Percentiles rank a stretch among this genome's conserved stretches.
These are phyloP conservation scores for Danio jaintianensis DNA, from an alignment of 2,797 vertebrate species.

Conservation along the genomic window DNA sequence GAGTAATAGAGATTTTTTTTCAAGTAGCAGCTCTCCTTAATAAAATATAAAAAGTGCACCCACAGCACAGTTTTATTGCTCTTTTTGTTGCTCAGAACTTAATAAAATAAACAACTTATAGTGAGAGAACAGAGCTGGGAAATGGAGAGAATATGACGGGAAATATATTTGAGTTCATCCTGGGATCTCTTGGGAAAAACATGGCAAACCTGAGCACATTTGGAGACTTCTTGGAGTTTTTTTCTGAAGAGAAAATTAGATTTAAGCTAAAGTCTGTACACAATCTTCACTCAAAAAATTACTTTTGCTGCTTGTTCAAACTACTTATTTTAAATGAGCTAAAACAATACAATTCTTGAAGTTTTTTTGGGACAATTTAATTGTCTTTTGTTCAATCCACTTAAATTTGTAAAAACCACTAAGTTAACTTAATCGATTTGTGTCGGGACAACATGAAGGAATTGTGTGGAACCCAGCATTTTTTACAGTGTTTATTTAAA, in stretches of 20 bases:
- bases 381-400: too few relatives aligned
- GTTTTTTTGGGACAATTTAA: too few relatives aligned
- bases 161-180: constrained; percentile 4
- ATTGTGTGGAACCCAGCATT: too few relatives aligned
- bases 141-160: not conserved
- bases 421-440: too few relatives aligned
- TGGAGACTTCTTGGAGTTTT: not conserved
- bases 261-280: not conserved
- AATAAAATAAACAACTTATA: not conserved
- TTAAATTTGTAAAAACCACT: too few relatives aligned
- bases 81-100: not conserved
- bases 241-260: not conserved
- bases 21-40: constrained; percentile 4
- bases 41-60: not conserved
- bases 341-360: too few relatives aligned
- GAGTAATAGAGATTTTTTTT: not conserved
- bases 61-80: not conserved
- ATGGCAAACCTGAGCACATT: not conserved
- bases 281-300: too few relatives aligned
- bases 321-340: too few relatives aligned
- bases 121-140: too few relatives aligned
- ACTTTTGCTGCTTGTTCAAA: too few relatives aligned
- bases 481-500: too few relatives aligned
- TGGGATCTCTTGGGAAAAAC: not conserved
- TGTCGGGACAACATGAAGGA: too few relatives aligned